Base-by-base conservation (phyloP, 2,888 invertebrate species). In the Cryptocephalus moraei region DNA sequence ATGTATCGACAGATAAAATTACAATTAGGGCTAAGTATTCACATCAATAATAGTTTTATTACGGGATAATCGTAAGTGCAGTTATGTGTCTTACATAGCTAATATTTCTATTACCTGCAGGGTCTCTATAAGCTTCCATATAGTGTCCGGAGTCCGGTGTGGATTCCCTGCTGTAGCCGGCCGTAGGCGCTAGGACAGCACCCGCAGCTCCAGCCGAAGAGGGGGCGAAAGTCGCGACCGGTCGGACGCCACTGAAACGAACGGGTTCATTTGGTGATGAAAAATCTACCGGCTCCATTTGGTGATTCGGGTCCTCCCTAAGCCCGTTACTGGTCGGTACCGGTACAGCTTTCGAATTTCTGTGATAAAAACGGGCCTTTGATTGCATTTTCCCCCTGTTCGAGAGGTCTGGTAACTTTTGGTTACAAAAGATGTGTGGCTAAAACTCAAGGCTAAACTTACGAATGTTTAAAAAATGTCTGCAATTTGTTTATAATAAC, bases 91-190 rank as follows among this genome's bases (percentile, higher is more conserved):
- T 6, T 2, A 36, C 6, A 4, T 22, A 22, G 6, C 2, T 22
- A 39, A 33, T 39, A 22, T 39, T 14, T 32, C 32, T 11, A 78
- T 77, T 70, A 90, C 90, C 89, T 63, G 86, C 85, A 33, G 88
- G 82, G 69, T 90, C 90, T 66, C 90, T 76, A 69, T 90, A 91
- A 52, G 86, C 85, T 70, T 91, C 90, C 72, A 90, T 81, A 69
- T 90, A 91, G 73, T 90, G 90, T 44, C 89, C 89, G 64, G 88
- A 89, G 69, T 91, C 90, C 4, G 90, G 90, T 44, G 90, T 90
- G 52, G 90, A 90, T 73, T 91, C 90, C 62, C 90, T 80, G 72
- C 89, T 90, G 69, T 90, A 90, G 9, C 73, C 71, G 9, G 43
- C 34, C 9, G 34, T 13, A 59, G 72, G 82, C 55, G 55, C 67